Evolutionary conservation across 2,113 vertebrate species (phyloP), one percentile per base, ranked within the genome.

Genomic region (Cephalopholis sonnerati): DNA sequence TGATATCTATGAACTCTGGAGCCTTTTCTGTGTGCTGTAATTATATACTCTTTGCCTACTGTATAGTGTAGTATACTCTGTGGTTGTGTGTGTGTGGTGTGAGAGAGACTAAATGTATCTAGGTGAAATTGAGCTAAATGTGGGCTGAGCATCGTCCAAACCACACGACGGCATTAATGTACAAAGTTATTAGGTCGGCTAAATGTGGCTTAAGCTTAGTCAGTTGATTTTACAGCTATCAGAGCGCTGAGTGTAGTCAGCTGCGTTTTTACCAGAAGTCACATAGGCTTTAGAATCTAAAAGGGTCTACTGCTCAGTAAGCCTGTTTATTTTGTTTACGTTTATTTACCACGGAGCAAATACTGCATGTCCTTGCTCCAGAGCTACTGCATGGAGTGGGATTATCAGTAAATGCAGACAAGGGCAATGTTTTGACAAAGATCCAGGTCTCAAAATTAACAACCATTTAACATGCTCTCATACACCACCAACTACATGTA

Each of bases 161-260:
- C 53, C 0, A 3, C 32, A 29, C 1, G 4, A 39, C 44, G 1
- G 25, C 36, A 71, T 25, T 54, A 41, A 62, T 61, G 27, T 62
- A 17, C 57, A 70, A 16, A 18, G 18, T 67, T 29, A 67, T 5
- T 1, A 66, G 51, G 61, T 55, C 18, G 27, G 48, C 66, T 46
- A n/a, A 58, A 67, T 67, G 63, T 66, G 50, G 24, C 24, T 67
- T 57, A n/a, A n/a, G 66, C 66, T 69, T 53, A 53, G 66, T 16
- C 12, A 12, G 27, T 36, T 53, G 20, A 53, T 69, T 69, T 69
- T 69, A 36, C 18, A 36, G 27, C 11, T 36, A 51, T 69, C n/a
- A 53, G 48, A 69, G 48, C 50, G 17, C 36, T 24, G 20, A 50
- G 7, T 2, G 50, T 20, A 12, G 55, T 22, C 53, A 57, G 48